Evolutionary conservation across 1,140 invertebrate species (phyloP).

Genomic region (Saccostrea echinata): DNA sequence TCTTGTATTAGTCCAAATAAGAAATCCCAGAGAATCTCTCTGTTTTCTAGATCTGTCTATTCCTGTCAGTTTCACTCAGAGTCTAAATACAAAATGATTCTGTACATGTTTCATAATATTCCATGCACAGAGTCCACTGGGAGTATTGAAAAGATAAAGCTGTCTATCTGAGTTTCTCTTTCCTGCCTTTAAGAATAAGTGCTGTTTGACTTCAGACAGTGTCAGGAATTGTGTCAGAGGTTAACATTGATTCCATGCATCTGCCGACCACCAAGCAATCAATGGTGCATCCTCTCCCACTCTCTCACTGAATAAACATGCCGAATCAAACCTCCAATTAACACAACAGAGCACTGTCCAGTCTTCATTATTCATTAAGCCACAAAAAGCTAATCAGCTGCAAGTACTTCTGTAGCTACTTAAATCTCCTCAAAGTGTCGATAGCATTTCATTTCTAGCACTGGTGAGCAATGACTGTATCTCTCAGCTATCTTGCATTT

Average conservation of each 20-base stretch:
- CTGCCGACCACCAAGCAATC: slow-evolving; percentile 24
- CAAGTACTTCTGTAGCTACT: slow-evolving; percentile 1
- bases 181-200: neutral
- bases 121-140: neutral
- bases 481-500: neutral
- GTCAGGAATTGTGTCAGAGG: neutral
- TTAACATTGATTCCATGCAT: slow-evolving; percentile 15
- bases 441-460: neutral
- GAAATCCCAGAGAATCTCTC: slow-evolving; percentile 7
- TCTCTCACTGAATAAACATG: neutral
- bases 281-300: slow-evolving; percentile 22
- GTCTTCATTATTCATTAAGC: slow-evolving; percentile 34
- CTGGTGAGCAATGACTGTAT: neutral
- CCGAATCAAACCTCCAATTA: slow-evolving; percentile 17
- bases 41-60: neutral
- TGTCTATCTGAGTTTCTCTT: neutral
- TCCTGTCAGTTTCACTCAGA: neutral
- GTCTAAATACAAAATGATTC: neutral
- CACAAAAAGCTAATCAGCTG: slow-evolving; percentile 38
- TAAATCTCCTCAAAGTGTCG: slow-evolving; percentile 17
- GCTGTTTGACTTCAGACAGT: neutral
- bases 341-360: slow-evolving; percentile 13
- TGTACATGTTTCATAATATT: slow-evolving; percentile 28
- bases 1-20: neutral
- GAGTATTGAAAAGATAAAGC: neutral